Base-by-base conservation (phyloP, 2,888 invertebrate species). In the Chrysodeixis includens region DNA sequence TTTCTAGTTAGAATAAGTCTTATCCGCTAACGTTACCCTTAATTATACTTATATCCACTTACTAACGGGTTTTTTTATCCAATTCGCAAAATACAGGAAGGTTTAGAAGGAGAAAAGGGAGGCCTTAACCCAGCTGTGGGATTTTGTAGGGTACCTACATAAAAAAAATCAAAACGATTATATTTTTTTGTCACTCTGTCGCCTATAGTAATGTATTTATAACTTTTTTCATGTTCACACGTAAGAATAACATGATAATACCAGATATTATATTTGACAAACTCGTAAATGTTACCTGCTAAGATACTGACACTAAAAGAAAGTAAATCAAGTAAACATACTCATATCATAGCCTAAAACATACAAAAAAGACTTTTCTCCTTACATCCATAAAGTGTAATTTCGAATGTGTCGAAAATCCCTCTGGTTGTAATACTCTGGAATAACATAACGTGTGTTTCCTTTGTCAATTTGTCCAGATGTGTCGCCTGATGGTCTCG, bases 381-480 rank as follows among this genome's bases (percentile, higher is more conserved):
- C 10, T 20, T 9, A 20, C 20, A 20, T 20, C 1, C 9, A 49
- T 20, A 49, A 49, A 49, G 46, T 49, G 18, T 49, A 18, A 49
- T 49, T 49, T 49, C 7, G 10, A 49, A 18, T 18, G 46, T 18
- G 2, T 10, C 8, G 2, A 9, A 35, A 32, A 30, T 8, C n/a
- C 9, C 12, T 52, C 20, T 52, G 61, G 16, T 66, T 57, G 14
- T 69, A 68, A 71, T 60, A 56, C 75, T 69, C 49, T 59, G 65
- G 16, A 30, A 60, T 62, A 70, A 56, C 63, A 66, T 52, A 64
- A 66, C 57, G 75, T 69, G 63, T 57, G n/a, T 57, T 53, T 64
- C 71, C 75, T 78, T 76, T 71, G 71, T 68, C 78, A 74, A 78
- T 71, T 72, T 73, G 49, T 73, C 61, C 56, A 62, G 62, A 63